These are phyloP conservation scores for Zalophus californianus DNA, from an alignment of 2,797 vertebrate genomes.

Conservation along the genomic window DNA sequence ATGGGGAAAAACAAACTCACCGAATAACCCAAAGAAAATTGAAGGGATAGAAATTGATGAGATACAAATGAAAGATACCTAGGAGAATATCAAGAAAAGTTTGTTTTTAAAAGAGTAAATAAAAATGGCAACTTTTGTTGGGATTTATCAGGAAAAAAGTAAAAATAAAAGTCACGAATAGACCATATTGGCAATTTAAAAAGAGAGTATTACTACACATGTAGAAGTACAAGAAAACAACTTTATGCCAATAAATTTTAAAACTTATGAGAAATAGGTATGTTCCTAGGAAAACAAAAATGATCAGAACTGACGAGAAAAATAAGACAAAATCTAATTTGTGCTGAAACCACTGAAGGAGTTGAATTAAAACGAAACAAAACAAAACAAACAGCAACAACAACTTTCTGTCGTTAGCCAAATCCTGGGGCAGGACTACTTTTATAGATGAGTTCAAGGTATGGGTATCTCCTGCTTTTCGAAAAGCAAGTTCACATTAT, in stretches of 20 bases:
- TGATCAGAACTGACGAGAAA: neutral
- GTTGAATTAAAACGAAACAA: neutral
- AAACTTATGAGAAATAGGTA: neutral
- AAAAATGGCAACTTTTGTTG: neutral
- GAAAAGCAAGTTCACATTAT: neutral
- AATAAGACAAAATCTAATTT: neutral
- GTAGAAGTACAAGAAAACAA: neutral
- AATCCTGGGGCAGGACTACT: neutral
- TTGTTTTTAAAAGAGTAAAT: neutral
- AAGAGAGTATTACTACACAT: neutral
- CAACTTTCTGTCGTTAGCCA: neutral
- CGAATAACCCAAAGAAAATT: neutral
- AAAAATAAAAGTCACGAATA: neutral
- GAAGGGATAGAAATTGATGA: slow-evolving; percentile 11
- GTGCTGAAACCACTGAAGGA: neutral
- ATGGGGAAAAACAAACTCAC: neutral
- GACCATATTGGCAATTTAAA: neutral
- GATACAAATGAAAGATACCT: neutral
- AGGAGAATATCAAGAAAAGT: neutral
- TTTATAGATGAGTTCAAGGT: neutral
- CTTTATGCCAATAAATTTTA: neutral
- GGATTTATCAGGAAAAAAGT: neutral
- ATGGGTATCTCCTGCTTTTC: neutral
- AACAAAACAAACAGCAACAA: neutral
- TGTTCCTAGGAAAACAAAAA: slow-evolving; percentile 1